phyloP scores from a whole-genome alignment of 1,140 invertebrate genomes.

The Aphidius gifuensis region DNA sequence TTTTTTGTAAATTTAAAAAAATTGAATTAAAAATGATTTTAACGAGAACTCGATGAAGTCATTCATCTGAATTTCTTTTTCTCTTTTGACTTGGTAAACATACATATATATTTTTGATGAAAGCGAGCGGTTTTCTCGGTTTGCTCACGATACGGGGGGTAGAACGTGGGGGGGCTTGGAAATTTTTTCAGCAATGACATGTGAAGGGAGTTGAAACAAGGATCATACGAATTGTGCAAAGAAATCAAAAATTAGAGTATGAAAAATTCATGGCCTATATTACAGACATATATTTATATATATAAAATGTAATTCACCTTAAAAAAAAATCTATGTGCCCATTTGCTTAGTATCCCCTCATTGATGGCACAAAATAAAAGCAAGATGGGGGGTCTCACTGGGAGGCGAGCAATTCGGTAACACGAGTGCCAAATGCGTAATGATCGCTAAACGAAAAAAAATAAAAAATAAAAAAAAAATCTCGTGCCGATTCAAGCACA shows the following conservation, averaged over 20 bases:
- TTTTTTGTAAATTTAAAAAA: too few relatives aligned
- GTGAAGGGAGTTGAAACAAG: too few relatives aligned
- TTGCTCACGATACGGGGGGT: slow-evolving; percentile 39
- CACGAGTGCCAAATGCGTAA: slow-evolving; percentile 50
- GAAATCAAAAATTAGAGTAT: background rate
- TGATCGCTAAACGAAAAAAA: slow-evolving; percentile 43
- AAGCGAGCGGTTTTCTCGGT: slow-evolving; percentile 36
- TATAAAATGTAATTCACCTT: slow-evolving; percentile 16
- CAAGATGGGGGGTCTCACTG: slow-evolving; percentile 49
- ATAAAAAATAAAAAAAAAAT: slow-evolving; percentile 12
- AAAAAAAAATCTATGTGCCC: slow-evolving; percentile 23
- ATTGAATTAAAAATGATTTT: too few relatives aligned
- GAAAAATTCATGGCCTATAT: slow-evolving; percentile 37
- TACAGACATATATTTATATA: too few relatives aligned
- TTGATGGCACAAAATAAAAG: slow-evolving; percentile 45
- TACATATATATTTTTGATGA: too few relatives aligned
- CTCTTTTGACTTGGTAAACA: too few relatives aligned
- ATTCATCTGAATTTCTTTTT: too few relatives aligned
- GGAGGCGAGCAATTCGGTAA: slow-evolving; percentile 43
- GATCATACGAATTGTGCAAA: slow-evolving; percentile 23
- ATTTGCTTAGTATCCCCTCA: slow-evolving; percentile 40
- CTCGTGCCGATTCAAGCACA: slow-evolving; percentile 25
- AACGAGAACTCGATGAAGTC: too few relatives aligned
- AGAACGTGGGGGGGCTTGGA: slow-evolving; percentile 41
- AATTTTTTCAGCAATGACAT: too few relatives aligned